phyloP scores from a whole-genome alignment of 2,113 vertebrate species.

The Sylvietta virens region DNA sequence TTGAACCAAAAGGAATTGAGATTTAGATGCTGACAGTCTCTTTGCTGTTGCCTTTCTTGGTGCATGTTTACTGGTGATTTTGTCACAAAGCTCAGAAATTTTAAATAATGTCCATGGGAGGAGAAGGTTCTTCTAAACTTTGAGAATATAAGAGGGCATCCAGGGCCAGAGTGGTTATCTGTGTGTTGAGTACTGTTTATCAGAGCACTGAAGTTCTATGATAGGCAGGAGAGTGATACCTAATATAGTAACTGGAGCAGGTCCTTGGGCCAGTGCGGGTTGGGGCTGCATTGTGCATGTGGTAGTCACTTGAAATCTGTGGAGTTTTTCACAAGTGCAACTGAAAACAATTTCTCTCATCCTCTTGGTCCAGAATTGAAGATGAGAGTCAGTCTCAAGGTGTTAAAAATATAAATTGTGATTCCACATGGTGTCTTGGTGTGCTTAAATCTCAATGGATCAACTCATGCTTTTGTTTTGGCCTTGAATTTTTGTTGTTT shows the following conservation, averaged over 20 bases:
- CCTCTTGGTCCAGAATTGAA: background rate
- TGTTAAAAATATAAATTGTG: background rate
- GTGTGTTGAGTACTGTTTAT: background rate
- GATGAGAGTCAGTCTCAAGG: background rate
- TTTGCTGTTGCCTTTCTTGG: background rate
- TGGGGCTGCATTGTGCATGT: accelerated
- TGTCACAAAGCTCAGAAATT: background rate
- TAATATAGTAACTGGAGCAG: background rate
- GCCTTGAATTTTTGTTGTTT: background rate
- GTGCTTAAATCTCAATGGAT: background rate
- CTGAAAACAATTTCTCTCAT: background rate
- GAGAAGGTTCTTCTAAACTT: background rate
- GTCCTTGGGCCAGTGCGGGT: background rate
- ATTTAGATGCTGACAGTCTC: background rate
- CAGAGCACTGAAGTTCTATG: background rate
- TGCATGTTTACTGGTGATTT: accelerated
- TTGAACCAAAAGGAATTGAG: background rate
- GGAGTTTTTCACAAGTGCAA: background rate
- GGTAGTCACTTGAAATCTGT: background rate
- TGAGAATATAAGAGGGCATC: background rate
- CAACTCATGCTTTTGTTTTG: background rate
- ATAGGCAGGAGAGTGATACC: background rate
- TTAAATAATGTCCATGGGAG: background rate
- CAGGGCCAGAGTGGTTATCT: background rate
- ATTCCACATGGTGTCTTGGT: background rate